Evolutionary conservation across 2,888 invertebrate genomes (phyloP).

Genomic region (Strigamia maritima): DNA sequence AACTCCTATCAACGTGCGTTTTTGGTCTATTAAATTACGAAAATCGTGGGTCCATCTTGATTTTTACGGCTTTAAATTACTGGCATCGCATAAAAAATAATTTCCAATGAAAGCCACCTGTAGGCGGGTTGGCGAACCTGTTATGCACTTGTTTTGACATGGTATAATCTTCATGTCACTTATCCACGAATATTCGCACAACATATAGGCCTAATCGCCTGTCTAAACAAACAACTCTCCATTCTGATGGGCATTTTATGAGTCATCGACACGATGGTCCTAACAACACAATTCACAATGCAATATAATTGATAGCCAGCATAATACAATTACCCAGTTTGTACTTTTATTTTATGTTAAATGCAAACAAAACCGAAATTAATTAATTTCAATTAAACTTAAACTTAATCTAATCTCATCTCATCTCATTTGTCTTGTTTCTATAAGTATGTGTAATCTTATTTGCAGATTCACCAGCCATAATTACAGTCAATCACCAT

Average conservation of each 20-base stretch:
- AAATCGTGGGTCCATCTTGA: slow-evolving; percentile 9
- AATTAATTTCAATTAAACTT: neutral
- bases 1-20: slow-evolving; percentile 8
- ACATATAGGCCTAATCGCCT: slow-evolving; percentile 21
- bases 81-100: neutral
- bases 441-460: too few species aligned
- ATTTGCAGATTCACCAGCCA: neutral
- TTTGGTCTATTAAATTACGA: slow-evolving; percentile 13
- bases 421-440: too few species aligned
- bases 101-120: slow-evolving; percentile 12
- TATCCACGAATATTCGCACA: slow-evolving; percentile 26
- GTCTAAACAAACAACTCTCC: slow-evolving; percentile 27
- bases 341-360: neutral
- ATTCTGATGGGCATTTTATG: slow-evolving; percentile 23
- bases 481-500: slow-evolving; percentile 8
- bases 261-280: slow-evolving; percentile 18
- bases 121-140: slow-evolving; percentile 29
- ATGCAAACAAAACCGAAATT: too few species aligned
- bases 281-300: neutral
- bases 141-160: slow-evolving; percentile 29
- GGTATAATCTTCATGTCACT: slow-evolving; percentile 26
- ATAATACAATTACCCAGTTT: neutral
- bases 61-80: slow-evolving; percentile 26
- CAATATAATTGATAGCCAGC: slow-evolving; percentile 8
- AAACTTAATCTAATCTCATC: too few species aligned